Base-by-base conservation (phyloP, 2,888 invertebrate genomes). In the Tortricodes alternella region DNA sequence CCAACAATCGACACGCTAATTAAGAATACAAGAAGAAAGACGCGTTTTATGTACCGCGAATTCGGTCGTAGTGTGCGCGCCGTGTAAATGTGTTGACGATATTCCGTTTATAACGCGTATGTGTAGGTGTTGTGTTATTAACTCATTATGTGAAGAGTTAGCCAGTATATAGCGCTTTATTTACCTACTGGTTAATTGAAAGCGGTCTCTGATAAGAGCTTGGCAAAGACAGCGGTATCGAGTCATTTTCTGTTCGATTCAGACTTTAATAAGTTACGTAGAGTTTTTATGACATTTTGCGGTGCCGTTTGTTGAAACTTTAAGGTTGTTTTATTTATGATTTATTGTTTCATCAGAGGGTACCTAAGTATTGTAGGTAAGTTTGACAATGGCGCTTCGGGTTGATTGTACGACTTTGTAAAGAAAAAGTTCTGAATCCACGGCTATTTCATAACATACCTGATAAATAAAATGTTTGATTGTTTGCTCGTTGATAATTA, bases 1-100 rank as follows among this genome's bases (percentile, higher is more conserved):
- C 76, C 32, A 50, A 62, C 59, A 79, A 61, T 75, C 85, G 86
- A 82, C 89, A 92, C 92, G 92, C 93, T 93, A 93, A 93, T 93
- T 93, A 93, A 93, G 93, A 93, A 93, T 93, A 92, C 92, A 86
- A 91, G 93, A 93, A 93, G 93, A 92, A 93, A 93, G 86, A 86
- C 92, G 84, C 83, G 82, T 89, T 86, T 85, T 88, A 89, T 86
- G 83, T 89, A 85, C 90, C 67, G 63, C 69, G 89, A 88, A 89
- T 80, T 67, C 63, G 73, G 71, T 70, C 61, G 52, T 62, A 68
- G 85, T 83, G 78, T 75, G 78, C 44, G 81, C 58, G 58, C 67
- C 77, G 78, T 66, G 70, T 61, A 60, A 37, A 35, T 53, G 58
- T 62, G 61, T 62, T 61, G 61, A 50, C 52, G 50, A 60, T 59